phyloP scores from a whole-genome alignment of 2,888 invertebrate species.

The Thymelicus lineola region DNA sequence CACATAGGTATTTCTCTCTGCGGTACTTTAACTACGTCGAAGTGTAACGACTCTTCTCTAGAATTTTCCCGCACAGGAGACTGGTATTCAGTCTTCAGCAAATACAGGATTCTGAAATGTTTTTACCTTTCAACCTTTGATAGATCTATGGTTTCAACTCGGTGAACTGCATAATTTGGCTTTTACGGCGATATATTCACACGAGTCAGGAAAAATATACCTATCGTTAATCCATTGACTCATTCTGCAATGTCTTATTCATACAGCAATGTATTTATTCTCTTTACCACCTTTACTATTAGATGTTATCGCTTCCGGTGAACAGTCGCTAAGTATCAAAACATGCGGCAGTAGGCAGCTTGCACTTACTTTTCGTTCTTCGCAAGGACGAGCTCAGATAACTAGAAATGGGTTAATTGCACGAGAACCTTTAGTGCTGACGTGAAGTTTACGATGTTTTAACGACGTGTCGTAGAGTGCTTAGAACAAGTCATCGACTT shows the following conservation, averaged over 20 bases:
- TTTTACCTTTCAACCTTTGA: background rate
- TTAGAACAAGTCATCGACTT: background rate
- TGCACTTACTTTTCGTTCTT: constrained; percentile 19
- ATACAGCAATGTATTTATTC: background rate
- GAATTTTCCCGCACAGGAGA: background rate
- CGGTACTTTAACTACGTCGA: background rate
- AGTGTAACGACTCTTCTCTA: background rate
- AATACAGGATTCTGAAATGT: background rate
- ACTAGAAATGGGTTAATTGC: constrained; percentile 39
- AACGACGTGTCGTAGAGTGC: constrained; percentile 4
- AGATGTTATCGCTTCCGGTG: constrained; percentile 16
- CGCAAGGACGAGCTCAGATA: constrained; percentile 38
- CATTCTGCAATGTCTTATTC: background rate
- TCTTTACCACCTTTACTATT: background rate
- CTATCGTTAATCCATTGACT: background rate
- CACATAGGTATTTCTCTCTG: background rate
- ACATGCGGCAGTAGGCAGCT: constrained; percentile 12
- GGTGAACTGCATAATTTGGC: background rate
- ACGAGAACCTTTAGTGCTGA: constrained; percentile 4
- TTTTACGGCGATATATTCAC: background rate
- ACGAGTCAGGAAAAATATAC: background rate
- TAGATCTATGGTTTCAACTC: background rate
- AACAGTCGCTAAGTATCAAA: constrained; percentile 6
- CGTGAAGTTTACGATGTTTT: constrained; percentile 25
- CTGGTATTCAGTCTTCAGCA: background rate